phyloP scores from a whole-genome alignment of 2,888 invertebrate genomes.

The Tenthredo distinguenda region DNA sequence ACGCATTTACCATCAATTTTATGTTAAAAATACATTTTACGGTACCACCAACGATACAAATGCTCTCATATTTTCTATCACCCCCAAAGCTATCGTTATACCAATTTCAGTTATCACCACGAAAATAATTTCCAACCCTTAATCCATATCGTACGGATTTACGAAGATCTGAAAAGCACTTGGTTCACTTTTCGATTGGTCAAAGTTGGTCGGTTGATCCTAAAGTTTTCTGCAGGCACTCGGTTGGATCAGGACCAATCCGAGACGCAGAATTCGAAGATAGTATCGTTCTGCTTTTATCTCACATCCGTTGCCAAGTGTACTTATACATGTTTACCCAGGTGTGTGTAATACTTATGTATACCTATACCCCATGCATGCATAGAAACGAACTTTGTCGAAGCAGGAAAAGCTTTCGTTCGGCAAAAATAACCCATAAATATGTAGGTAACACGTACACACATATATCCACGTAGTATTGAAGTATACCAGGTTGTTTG shows the following conservation, averaged over 20 bases:
- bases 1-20: background rate
- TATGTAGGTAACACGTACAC: background rate
- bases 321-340: background rate
- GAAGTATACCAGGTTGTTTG: background rate
- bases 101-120: background rate
- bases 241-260: background rate
- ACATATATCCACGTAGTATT: background rate
- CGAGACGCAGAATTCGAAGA: background rate
- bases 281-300: background rate
- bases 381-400: background rate
- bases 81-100: background rate
- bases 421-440: background rate
- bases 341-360: background rate
- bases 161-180: background rate
- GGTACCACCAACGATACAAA: background rate
- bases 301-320: background rate
- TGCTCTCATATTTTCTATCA: background rate
- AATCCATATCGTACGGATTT: background rate
- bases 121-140: background rate
- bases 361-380: too few relatives aligned
- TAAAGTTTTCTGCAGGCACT: background rate
- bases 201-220: conserved; percentile 23
- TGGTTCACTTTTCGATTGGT: background rate
- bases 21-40: background rate
- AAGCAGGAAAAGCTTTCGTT: conserved; percentile 24